These are phyloP conservation scores for Phrynocephalus forsythii DNA, from an alignment of 2,797 vertebrate genomes.

Conservation along the genomic window DNA sequence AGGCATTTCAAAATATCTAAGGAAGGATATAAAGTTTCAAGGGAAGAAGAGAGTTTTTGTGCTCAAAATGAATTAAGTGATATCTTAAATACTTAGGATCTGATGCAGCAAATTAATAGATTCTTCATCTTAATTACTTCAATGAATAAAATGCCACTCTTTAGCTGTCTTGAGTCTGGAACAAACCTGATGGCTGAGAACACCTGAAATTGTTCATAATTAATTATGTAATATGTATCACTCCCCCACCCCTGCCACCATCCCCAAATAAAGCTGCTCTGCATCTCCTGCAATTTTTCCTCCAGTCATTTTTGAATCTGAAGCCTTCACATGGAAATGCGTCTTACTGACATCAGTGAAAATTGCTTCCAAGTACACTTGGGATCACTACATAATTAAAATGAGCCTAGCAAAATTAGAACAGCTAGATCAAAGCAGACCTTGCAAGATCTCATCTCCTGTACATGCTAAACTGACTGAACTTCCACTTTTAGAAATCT, in stretches of 20 bases:
- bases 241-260: background rate
- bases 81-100: background rate
- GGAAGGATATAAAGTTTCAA: background rate
- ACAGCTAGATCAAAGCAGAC: background rate
- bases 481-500: background rate
- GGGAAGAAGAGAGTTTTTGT: background rate
- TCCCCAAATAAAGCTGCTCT: background rate
- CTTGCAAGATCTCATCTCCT: constrained; percentile 1
- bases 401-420: background rate
- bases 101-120: background rate
- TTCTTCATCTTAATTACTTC: background rate
- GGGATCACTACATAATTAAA: background rate
- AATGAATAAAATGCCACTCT: background rate
- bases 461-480: background rate
- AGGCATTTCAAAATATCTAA: background rate
- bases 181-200: background rate
- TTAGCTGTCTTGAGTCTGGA: background rate
- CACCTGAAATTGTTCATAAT: background rate
- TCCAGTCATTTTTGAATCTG: background rate
- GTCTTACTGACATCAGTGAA: constrained; percentile 2
- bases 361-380: background rate
- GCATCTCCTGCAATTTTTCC: background rate
- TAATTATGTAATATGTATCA: background rate
- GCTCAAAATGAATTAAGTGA: background rate
- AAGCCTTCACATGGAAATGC: background rate